phyloP scores from a whole-genome alignment of 2,888 invertebrate species.

The Torymus tubicola region DNA sequence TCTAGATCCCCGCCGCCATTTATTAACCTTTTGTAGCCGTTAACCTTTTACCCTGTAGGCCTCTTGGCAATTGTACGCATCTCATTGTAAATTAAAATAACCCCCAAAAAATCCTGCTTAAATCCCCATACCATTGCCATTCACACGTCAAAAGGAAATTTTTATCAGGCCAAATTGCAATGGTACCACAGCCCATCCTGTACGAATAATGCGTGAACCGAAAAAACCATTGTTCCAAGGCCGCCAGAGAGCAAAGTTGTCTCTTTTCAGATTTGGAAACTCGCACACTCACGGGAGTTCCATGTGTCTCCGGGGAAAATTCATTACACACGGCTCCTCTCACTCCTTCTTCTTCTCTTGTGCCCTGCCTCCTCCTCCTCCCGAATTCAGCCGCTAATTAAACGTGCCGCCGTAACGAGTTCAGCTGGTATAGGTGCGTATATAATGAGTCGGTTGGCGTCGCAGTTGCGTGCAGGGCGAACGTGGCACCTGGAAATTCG shows the following conservation, averaged over 20 bases:
- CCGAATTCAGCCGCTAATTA: conserved; percentile 60
- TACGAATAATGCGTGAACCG: conserved; percentile 3
- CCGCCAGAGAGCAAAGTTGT: conserved; percentile 20
- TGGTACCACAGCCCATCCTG: background rate
- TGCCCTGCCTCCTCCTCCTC: background rate
- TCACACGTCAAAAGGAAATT: conserved; percentile 51
- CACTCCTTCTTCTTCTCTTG: no score
- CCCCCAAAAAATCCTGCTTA: background rate
- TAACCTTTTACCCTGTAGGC: background rate
- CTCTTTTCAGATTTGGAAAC: conserved; percentile 54
- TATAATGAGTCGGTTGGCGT: conserved; percentile 25
- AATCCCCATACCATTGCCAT: conserved; percentile 14
- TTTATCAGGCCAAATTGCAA: conserved; percentile 38
- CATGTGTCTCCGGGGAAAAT: conserved; percentile 55
- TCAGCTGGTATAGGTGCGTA: conserved; percentile 15
- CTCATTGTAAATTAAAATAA: conserved; percentile 19
- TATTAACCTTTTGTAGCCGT: background rate
- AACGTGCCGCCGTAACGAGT: conserved; percentile 61
- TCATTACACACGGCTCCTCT: background rate
- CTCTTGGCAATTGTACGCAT: background rate
- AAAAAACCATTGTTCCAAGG: conserved; percentile 39
- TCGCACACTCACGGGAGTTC: conserved; percentile 48
- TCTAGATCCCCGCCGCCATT: background rate
- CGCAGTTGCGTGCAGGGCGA: background rate
- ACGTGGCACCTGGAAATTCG: conserved; percentile 15